These are phyloP conservation scores for Pocillopora verrucosa DNA, from an alignment of 64 coral and sea anemone genomes.

Conservation along the genomic window DNA sequence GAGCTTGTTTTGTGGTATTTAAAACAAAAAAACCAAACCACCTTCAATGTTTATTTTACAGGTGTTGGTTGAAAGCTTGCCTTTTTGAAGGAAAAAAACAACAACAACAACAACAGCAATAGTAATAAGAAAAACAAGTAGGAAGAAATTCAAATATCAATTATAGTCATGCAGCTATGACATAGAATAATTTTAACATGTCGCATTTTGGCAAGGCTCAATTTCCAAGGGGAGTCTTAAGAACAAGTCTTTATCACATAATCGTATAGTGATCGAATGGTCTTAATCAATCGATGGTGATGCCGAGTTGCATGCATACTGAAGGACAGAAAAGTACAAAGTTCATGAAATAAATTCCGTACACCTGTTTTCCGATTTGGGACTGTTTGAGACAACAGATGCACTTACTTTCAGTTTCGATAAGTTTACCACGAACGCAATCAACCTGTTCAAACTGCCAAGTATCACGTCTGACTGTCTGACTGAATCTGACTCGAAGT, in stretches of 20 bases:
- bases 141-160: not conserved
- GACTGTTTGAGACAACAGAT: not conserved
- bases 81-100: too few relatives aligned
- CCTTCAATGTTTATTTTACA: too few relatives aligned
- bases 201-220: not conserved
- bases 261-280: too few relatives aligned
- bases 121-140: too few relatives aligned
- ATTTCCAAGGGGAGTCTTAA: not conserved
- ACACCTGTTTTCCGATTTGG: conserved; percentile 6
- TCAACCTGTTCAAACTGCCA: not conserved
- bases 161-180: not conserved
- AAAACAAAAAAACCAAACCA: not conserved
- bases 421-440: not conserved
- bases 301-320: not conserved
- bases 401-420: not conserved
- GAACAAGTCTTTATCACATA: not conserved
- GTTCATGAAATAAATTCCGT: not conserved
- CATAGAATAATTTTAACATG: not conserved
- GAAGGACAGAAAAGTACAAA: not conserved
- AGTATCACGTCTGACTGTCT: not conserved
- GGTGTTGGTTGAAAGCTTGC: too few relatives aligned
- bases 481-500: not conserved
- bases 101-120: too few relatives aligned
- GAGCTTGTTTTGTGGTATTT: not conserved
- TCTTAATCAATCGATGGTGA: not conserved